Evolutionary conservation across 2,113 vertebrate genomes (phyloP), one percentile per base, ranked within the genome.

Genomic region (Atrichornis clamosus): DNA sequence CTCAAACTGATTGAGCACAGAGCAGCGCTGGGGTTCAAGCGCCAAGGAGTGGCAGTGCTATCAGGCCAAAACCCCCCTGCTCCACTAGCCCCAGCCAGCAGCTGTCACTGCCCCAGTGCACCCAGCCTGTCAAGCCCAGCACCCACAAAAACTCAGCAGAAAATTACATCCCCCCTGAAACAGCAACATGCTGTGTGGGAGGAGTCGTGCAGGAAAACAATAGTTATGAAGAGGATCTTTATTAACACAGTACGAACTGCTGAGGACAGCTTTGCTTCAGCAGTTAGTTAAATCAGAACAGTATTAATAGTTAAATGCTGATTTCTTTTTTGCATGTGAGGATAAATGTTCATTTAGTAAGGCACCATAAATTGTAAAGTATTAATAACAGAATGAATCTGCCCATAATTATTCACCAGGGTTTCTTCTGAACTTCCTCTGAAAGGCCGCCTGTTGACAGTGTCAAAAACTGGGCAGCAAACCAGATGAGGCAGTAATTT

Each of bases 351-450:
- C 49, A 11, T 63, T 49, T 56, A 84, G 56, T 27, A 77, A 70
- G 49, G 32, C 15, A 56, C 32, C 10, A 37, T 50, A 70, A 56
- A 42, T 33, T 55, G 22, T 63, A 12, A 84, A 63, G 41, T 14
- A 70, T 42, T 82, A 78, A 50, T n/a, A 84, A 77, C 20, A 75
- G 69, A 84, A 85, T 50, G 37, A 78, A 12, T 30, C 60, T 77
- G 47, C n/a, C 46, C 37, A 5, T 80, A 74, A 77, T 80, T 83
- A 92, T 84, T 64, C 91, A 92, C 76, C 12, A 92, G 89, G 69
- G 72, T 49, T 92, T 87, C 52, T 50, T 68, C 68, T 77, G 55
- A 91, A 86, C 84, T 96, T 96, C 87, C 84, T 92, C 68, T 84
- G 76, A 49, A 62, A 86, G 32, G 53, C 70, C 73, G 81, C 50